These are phyloP conservation scores for Enteromius radiatus DNA, from an alignment of 2,797 vertebrate genomes.

Conservation along the genomic window DNA sequence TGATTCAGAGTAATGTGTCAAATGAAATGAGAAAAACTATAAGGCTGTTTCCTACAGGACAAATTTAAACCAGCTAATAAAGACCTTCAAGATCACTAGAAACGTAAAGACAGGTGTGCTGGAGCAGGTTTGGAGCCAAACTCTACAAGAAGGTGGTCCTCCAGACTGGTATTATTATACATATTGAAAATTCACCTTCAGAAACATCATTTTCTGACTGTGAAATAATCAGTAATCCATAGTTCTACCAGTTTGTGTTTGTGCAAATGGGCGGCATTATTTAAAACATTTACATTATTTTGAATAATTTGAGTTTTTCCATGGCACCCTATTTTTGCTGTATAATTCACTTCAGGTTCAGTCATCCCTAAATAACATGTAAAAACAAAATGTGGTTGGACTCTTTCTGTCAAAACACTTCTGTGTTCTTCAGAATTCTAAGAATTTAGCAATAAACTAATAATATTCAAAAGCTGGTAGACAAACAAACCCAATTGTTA, in stretches of 20 bases:
- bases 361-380: not conserved
- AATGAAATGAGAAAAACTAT: not conserved
- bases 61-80: not conserved
- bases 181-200: not conserved
- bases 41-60: not conserved
- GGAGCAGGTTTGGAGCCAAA: not conserved
- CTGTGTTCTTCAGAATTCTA: too few relatives aligned
- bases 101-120: not conserved
- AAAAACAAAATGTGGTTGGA: not conserved
- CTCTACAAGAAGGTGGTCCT: not conserved
- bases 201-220: not conserved
- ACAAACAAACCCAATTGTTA: not conserved
- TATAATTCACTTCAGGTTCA: not conserved
- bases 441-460: not conserved
- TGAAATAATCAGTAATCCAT: not conserved
- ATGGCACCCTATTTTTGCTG: not conserved
- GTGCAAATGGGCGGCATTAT: not conserved
- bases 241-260: not conserved
- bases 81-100: not conserved
- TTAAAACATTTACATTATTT: not conserved
- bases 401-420: not conserved
- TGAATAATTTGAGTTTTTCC: slow-evolving; percentile 1
- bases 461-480: not conserved
- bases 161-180: too few relatives aligned
- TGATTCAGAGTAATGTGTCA: not conserved